These are phyloP conservation scores for Endotricha flammealis DNA, from an alignment of 2,888 invertebrate genomes.

Conservation along the genomic window DNA sequence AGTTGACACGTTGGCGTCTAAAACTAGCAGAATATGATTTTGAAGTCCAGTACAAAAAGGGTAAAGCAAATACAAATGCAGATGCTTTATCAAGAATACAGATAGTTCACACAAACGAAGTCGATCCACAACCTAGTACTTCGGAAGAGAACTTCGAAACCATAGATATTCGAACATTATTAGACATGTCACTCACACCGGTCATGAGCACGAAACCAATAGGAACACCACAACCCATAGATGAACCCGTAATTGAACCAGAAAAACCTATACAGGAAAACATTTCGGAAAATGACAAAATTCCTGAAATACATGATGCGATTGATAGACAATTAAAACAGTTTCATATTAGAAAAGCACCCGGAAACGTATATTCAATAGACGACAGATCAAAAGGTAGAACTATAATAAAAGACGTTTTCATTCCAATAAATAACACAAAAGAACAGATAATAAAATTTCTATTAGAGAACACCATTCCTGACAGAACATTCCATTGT, in stretches of 20 bases:
- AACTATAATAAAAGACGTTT: background rate
- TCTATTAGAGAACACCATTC: background rate
- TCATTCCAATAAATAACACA: background rate
- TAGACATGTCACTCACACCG: constrained; percentile 14
- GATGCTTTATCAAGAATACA: constrained; percentile 26
- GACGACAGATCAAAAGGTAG: background rate
- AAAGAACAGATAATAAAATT: background rate
- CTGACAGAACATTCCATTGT: background rate
- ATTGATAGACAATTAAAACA: constrained; percentile 1
- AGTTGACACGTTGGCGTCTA: no score
- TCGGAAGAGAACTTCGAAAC: constrained; percentile 5
- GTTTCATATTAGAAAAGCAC: background rate
- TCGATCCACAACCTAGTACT: constrained; percentile 6
- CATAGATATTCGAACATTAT: constrained; percentile 12
- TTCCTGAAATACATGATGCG: constrained; percentile 19
- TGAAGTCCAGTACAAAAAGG: constrained; percentile 27
- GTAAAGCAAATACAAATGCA: constrained; percentile 26
- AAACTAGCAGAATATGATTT: constrained; percentile 28
- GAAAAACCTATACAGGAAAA: constrained; percentile 11
- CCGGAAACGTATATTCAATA: background rate
- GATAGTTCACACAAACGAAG: constrained; percentile 13
- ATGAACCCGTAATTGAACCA: constrained; percentile 7
- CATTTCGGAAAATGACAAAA: constrained; percentile 8
- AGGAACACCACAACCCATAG: no score
- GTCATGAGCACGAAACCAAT: no score